Evolutionary conservation across 1,140 invertebrate genomes (phyloP).

Genomic region (Hylaeus volcanicus): DNA sequence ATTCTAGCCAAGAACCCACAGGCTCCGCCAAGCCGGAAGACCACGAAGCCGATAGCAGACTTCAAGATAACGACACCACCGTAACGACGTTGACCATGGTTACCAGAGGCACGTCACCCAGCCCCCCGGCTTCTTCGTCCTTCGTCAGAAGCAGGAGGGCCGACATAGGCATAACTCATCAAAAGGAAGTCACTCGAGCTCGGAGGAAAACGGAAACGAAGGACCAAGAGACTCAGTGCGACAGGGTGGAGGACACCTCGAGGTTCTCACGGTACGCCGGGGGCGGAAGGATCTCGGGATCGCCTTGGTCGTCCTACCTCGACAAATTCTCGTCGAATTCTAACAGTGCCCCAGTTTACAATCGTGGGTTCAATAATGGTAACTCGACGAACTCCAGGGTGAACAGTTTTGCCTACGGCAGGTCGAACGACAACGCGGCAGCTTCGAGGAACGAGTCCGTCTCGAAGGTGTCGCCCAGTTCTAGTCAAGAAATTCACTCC

Average conservation of each 20-base stretch:
- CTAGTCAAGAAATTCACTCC: conserved; percentile 51
- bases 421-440: conserved; percentile 46
- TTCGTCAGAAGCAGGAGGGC: conserved; percentile 84
- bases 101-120: conserved; percentile 88
- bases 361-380: conserved; percentile 62
- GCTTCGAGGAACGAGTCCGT: conserved; percentile 35
- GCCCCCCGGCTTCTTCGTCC: conserved; percentile 84
- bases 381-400: conserved; percentile 54
- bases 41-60: conserved; percentile 33
- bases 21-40: conserved; percentile 16
- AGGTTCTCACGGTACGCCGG: conserved; percentile 83
- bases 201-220: conserved; percentile 81
- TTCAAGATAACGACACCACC: conserved; percentile 74
- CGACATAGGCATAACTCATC: conserved; percentile 86
- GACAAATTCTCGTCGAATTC: conserved; percentile 78
- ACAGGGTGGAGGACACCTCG: conserved; percentile 84
- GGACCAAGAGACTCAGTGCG: conserved; percentile 86
- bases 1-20: conserved; percentile 21
- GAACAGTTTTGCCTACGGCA: conserved; percentile 65
- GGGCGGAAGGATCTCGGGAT: conserved; percentile 81
- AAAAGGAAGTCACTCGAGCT: conserved; percentile 84
- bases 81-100: conserved; percentile 84
- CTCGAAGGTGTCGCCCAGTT: conserved; percentile 42
- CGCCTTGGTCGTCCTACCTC: conserved; percentile 85
- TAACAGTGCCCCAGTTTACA: conserved; percentile 47